These are phyloP conservation scores for Hydrophis major DNA, from an alignment of 2,797 vertebrate genomes.

Conservation along the genomic window DNA sequence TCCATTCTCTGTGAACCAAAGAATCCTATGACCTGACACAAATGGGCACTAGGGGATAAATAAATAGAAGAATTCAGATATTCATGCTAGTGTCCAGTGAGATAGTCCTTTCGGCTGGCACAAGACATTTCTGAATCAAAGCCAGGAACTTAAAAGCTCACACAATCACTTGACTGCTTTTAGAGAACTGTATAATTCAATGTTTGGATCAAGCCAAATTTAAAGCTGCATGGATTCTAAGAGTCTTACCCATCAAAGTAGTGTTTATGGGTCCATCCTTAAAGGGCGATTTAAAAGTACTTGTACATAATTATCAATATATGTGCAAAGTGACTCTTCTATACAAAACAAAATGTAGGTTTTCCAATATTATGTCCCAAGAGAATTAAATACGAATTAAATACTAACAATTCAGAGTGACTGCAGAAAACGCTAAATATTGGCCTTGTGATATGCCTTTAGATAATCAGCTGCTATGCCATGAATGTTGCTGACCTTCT, in stretches of 20 bases:
- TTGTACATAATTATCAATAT: not conserved
- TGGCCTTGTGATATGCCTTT: slow-evolving; percentile 6
- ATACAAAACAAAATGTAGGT: not conserved
- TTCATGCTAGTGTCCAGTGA: not conserved
- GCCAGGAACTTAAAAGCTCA: not conserved
- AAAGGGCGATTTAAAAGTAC: not conserved
- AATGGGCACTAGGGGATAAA: not conserved
- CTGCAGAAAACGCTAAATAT: slow-evolving; percentile 6
- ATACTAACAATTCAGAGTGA: not conserved
- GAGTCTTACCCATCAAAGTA: not conserved
- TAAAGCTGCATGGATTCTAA: not conserved
- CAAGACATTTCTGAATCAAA: not conserved
- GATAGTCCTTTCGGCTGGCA: not conserved
- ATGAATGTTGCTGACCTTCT: not conserved
- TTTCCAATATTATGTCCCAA: not conserved
- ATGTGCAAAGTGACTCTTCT: not conserved
- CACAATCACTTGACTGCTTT: not conserved
- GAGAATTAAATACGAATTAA: not conserved
- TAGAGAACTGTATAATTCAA: not conserved
- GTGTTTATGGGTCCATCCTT: not conserved
- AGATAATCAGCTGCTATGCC: slow-evolving; percentile 9
- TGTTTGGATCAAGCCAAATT: not conserved
- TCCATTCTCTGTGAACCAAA: not conserved
- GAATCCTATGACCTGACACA: not conserved
- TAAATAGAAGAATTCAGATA: not conserved